Conservation (phyloP, 2,113 vertebrate genomes). For the Semicossyphus pulcher region DNA sequence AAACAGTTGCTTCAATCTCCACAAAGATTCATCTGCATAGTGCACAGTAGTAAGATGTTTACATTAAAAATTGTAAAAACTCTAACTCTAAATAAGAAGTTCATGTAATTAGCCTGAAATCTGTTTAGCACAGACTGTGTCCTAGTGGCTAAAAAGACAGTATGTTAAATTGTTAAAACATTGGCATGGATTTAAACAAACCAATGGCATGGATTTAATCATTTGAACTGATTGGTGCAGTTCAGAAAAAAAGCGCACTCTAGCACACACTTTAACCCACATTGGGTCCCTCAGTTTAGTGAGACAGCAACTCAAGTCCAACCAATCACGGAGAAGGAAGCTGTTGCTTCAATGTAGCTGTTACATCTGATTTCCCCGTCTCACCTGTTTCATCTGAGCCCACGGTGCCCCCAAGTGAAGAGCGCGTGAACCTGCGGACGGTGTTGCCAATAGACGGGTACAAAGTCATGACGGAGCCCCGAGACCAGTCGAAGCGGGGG, state of each 20-base stretch:
- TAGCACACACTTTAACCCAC: background rate
- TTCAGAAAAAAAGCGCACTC: background rate
- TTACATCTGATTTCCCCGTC: background rate
- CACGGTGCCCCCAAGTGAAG: slow-evolving; percentile 55
- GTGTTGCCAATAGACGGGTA: slow-evolving; percentile 79
- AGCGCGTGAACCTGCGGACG: slow-evolving; percentile 76
- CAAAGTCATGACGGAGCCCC: slow-evolving; percentile 81
- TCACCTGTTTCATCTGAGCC: background rate
- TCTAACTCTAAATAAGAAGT: background rate
- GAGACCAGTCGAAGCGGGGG: slow-evolving; percentile 81
- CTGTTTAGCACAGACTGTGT: background rate
- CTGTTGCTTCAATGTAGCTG: background rate
- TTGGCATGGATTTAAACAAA: no score
- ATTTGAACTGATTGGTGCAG: background rate
- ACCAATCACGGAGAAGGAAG: slow-evolving; percentile 18
- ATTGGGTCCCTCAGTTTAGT: background rate
- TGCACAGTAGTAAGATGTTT: no score
- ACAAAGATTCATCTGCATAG: no score
- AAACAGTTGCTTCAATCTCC: background rate
- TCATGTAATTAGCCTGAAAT: background rate
- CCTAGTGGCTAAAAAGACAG: background rate
- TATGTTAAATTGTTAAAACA: no score
- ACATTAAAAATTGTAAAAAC: no score
- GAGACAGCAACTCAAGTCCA: background rate
- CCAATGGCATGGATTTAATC: no score